Evolutionary conservation across 2,888 invertebrate genomes (phyloP), one percentile per base, ranked within the genome.

Genomic region (Argynnis bischoffii): DNA sequence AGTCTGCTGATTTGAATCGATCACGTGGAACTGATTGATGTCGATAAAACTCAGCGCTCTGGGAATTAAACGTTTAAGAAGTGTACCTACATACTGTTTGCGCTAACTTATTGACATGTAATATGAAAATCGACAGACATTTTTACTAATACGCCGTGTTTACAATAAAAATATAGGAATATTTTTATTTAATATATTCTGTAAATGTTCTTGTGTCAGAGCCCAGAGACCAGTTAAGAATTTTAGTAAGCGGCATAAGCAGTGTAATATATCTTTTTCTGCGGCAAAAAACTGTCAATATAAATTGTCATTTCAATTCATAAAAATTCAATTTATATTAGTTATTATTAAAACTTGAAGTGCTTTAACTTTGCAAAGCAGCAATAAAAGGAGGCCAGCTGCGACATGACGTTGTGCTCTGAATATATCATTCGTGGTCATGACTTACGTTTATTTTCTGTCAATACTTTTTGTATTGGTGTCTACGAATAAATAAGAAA

Each of bases 1-100:
- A 75, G 71, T 72, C 35, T 63, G 56, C 68, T 71, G 67, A 72
- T 72, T 73, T 72, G 66, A 71, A 71, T 67, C 72, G 68, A 73
- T 72, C 69, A 70, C 66, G 66, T 69, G 65, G 67, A 70, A 69
- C 69, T 74, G 74, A 75, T 72, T 69, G 75, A 67, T 65, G 70
- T 51, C 68, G 56, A 73, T 74, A 72, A 72, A 74, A 70, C 64
- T 67, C 67, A 60, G 66, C 68, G 66, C 68, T 66, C 64, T 54
- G 69, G 60, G 65, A 69, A 71, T 59, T 57, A 63, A 63, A 41
- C 35, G 47, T 21, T 61, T 71, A 67, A 57, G 71, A 57, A 53
- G 56, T 48, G 18, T 48, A 61, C n/a, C n/a, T n/a, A n/a, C 66
- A 66, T 48, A 51, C 61, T 18, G 35, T 26, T 31, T 16, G 3